Evolutionary conservation across 2,113 vertebrate species (phyloP).

Genomic region (Pleuronectes platessa): DNA sequence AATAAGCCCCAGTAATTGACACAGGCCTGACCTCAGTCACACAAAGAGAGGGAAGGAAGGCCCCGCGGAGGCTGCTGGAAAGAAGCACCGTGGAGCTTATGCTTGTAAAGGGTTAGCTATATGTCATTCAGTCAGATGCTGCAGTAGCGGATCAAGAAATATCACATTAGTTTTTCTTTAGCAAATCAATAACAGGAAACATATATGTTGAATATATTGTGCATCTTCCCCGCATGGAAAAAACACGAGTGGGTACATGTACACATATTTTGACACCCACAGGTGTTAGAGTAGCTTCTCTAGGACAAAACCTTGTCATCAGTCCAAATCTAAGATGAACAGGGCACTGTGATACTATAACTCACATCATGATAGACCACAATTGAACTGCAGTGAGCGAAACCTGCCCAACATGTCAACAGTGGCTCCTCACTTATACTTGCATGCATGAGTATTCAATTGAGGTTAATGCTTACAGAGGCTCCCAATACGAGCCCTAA

Average conservation of each 20-base stretch:
- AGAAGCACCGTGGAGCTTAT: constrained; percentile 1
- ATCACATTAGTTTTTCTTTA: constrained; percentile 47
- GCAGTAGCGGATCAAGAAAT: constrained; percentile 51
- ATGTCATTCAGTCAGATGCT: constrained; percentile 13
- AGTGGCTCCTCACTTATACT: not conserved
- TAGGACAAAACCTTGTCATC: constrained; percentile 12
- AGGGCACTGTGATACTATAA: constrained; percentile 10
- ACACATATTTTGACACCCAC: constrained; percentile 1
- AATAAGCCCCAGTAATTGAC: constrained; percentile 74
- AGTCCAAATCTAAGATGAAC: not conserved
- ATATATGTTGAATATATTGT: constrained; percentile 45
- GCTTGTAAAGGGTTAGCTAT: constrained; percentile 5
- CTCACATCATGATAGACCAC: not conserved
- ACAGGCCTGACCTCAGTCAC: constrained; percentile 74
- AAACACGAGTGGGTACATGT: constrained; percentile 7
- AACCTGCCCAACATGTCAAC: constrained; percentile 10
- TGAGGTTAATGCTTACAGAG: constrained; percentile 3
- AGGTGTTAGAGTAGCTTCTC: not conserved
- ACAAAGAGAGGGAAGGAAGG: constrained; percentile 68
- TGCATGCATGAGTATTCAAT: constrained; percentile 26
- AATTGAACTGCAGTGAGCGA: constrained; percentile 7
- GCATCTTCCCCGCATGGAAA: not conserved
- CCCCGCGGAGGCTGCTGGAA: constrained; percentile 68
- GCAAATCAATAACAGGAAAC: constrained; percentile 64
- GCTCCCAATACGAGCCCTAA: constrained; percentile 18